Base-by-base conservation (phyloP, 2,888 invertebrate genomes). In the Neoscelio sp. region DNA sequence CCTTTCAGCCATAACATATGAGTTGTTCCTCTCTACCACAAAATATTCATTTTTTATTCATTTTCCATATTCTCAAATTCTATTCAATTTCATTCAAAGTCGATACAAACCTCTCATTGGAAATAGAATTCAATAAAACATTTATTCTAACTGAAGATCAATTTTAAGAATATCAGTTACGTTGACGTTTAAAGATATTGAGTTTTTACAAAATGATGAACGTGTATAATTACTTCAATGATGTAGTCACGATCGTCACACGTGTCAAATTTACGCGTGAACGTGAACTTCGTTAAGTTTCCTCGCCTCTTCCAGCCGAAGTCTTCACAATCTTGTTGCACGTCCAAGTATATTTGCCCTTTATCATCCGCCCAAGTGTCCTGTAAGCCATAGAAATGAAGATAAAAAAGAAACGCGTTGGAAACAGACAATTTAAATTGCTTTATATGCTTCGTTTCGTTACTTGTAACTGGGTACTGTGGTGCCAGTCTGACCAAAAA, bases 1-100 rank as follows among this genome's bases (percentile, higher is more conserved):
- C 97, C 97, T 81, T 93, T 93, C 0, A 96, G 94, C 96, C 97
- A 98, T 0, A 97, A 93, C 2, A 98, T 90, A 88, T 97, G 97
- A 73, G 96, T 96, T 20, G 98, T 98, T 17, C 96, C 98, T 88
- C 96, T 96, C 97, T 97, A 86, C n/a, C 6, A 75, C 56, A 46
- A 40, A 44, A 65, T 58, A 17, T 28, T 38, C 40, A 23, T 40
- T 17, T 23, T 17, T 17, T 44, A 38, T n/a, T 33, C 8, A 33
- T 5, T 33, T 33, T 62, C 38, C 33, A 40, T 18, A n/a, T n/a
- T n/a, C n/a, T n/a, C n/a, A n/a, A n/a, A n/a, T n/a, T n/a, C n/a
- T n/a, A n/a, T n/a, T n/a, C n/a, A n/a, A n/a, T n/a, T n/a, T n/a
- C n/a, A n/a, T n/a, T n/a, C n/a, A n/a, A n/a, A n/a, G n/a, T n/a